These are phyloP conservation scores for Isichthys henryi DNA, from an alignment of 2,113 vertebrate species.

Conservation along the genomic window DNA sequence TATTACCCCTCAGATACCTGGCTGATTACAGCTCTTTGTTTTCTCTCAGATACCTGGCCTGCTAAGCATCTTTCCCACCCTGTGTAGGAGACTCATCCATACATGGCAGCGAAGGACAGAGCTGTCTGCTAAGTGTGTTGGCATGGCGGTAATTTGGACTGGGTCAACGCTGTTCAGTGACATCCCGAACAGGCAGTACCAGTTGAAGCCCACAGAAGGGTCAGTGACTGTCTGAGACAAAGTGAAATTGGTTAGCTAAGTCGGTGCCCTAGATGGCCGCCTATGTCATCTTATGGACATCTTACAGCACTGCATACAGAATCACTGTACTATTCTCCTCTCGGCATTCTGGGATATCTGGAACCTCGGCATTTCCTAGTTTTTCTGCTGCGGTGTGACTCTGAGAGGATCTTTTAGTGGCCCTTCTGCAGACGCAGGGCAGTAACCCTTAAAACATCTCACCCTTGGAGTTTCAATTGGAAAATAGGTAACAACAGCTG, in stretches of 20 bases:
- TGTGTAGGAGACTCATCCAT: not conserved
- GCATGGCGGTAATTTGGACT: not conserved
- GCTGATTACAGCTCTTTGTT: not conserved
- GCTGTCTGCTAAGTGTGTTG: not conserved
- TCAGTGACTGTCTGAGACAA: not conserved
- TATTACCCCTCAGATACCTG: not conserved
- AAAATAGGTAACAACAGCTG: not conserved
- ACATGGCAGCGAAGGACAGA: not conserved
- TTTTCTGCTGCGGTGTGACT: not conserved
- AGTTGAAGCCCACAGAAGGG: not conserved
- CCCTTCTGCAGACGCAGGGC: not conserved
- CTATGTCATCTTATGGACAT: not conserved
- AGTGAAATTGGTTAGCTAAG: not conserved
- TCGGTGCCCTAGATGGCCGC: not conserved
- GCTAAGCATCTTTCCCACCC: not conserved
- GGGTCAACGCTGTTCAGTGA: not conserved
- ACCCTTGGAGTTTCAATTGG: not conserved
- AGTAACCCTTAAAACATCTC: not conserved
- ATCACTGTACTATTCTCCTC: not conserved
- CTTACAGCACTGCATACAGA: not conserved
- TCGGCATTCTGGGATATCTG: not conserved
- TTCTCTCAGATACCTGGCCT: not conserved
- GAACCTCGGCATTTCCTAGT: not conserved
- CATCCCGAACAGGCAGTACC: not conserved
- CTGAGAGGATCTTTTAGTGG: not conserved